Percentiles rank a stretch among this genome's conserved stretches.
These are phyloP conservation scores for Nephrotoma flavescens DNA, from an alignment of 2,888 invertebrate genomes.

Conservation along the genomic window DNA sequence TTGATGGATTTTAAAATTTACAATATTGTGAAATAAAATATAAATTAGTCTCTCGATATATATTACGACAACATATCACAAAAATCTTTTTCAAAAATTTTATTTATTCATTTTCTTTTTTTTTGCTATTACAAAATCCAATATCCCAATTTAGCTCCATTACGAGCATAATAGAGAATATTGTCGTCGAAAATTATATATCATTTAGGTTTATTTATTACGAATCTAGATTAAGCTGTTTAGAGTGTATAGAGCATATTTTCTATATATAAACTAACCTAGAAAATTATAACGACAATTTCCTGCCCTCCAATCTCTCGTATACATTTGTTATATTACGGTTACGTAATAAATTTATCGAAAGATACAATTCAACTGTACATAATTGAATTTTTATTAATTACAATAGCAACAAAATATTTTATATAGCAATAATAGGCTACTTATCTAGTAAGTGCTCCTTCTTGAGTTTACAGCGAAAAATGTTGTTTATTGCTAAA, in stretches of 20 bases:
- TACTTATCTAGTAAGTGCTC: background rate
- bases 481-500: background rate
- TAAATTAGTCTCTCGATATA: background rate
- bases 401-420: background rate
- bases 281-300: background rate
- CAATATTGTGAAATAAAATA: background rate
- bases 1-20: background rate
- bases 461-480: background rate
- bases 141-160: background rate
- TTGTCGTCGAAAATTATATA: background rate
- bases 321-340: too few relatives aligned
- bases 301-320: background rate
- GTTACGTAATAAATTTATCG: background rate
- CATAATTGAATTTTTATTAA: background rate
- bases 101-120: too few relatives aligned
- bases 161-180: background rate
- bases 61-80: background rate
- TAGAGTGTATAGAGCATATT: background rate
- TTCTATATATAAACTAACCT: background rate
- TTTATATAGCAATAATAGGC: background rate
- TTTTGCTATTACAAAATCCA: background rate
- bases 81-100: background rate
- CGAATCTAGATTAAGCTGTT: background rate
- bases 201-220: background rate
- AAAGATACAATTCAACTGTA: background rate